These are phyloP conservation scores for Podiceps cristatus DNA, from an alignment of 2,113 vertebrate genomes.

Conservation along the genomic window DNA sequence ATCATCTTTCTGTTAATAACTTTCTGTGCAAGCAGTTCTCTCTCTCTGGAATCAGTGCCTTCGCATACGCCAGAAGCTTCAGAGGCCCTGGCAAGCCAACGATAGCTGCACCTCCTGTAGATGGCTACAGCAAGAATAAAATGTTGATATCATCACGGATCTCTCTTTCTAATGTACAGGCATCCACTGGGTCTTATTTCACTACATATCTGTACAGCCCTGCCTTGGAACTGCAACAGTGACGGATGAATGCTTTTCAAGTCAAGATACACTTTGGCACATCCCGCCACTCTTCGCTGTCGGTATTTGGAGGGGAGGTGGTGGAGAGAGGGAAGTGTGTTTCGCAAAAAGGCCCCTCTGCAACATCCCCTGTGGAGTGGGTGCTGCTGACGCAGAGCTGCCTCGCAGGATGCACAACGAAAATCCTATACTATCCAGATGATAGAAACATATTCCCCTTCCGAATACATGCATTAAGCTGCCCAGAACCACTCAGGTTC, in stretches of 20 bases:
- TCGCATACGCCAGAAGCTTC: not conserved
- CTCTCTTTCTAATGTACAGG: not conserved
- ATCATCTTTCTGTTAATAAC: not conserved
- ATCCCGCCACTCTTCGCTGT: not conserved
- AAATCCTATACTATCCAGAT: not conserved
- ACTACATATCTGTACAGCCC: not conserved
- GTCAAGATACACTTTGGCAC: conserved; percentile 17
- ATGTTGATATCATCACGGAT: not conserved
- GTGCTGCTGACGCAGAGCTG: not conserved
- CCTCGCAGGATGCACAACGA: fast-evolving
- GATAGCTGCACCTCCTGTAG: not conserved
- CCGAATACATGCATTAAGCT: not conserved
- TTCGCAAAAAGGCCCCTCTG: not conserved
- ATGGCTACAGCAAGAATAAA: conserved; percentile 1
- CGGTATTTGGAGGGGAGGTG: not conserved
- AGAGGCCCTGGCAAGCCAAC: not conserved
- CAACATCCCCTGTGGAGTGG: not conserved
- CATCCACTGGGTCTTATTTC: conserved; percentile 40
- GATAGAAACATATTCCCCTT: not conserved
- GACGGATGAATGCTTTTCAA: not conserved
- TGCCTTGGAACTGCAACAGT: not conserved
- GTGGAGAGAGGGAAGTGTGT: not conserved
- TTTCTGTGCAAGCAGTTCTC: not conserved
- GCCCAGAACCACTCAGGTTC: not conserved
- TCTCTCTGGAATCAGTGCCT: not conserved